Evolutionary conservation across 2,888 invertebrate genomes (phyloP).

Genomic region (Drosophila neutralis): DNA sequence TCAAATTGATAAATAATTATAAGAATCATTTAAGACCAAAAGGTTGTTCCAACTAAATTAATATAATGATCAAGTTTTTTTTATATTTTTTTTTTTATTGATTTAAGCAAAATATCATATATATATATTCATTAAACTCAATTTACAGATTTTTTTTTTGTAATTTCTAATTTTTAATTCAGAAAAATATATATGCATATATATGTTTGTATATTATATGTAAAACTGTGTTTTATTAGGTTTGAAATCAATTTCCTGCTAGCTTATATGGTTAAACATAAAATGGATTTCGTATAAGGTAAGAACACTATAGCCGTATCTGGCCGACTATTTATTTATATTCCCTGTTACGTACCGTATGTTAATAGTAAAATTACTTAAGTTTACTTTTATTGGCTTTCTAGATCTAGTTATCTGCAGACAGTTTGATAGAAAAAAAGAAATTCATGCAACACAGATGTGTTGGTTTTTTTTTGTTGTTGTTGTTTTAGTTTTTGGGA

Average conservation of each 20-base stretch:
- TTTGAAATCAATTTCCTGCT: constrained; percentile 49
- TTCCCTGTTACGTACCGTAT: constrained; percentile 31
- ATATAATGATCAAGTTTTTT: not conserved
- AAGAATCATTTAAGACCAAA: not conserved
- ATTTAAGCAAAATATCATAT: constrained; percentile 65
- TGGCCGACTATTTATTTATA: constrained; percentile 49
- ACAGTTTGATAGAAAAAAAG: not conserved
- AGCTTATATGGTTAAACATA: constrained; percentile 50
- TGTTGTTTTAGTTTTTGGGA: not conserved
- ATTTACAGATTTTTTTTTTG: constrained; percentile 43
- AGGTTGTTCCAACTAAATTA: not conserved
- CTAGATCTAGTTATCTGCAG: not conserved
- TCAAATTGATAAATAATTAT: not conserved
- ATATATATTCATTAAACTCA: constrained; percentile 54
- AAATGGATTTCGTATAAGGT: constrained; percentile 49
- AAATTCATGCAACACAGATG: not conserved
- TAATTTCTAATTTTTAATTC: constrained; percentile 62
- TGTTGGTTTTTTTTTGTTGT: not conserved
- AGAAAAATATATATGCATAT: constrained; percentile 62
- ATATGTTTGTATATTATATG: constrained; percentile 40
- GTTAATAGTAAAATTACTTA: constrained; percentile 12
- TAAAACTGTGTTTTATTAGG: constrained; percentile 54
- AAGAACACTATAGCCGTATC: constrained; percentile 45
- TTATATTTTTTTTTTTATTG: constrained; percentile 33
- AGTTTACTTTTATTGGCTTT: constrained; percentile 5